These are phyloP conservation scores for Ophiothrix spiculata DNA, from an alignment of 35 echinoderm and acorn worm genomes.

Conservation along the genomic window DNA sequence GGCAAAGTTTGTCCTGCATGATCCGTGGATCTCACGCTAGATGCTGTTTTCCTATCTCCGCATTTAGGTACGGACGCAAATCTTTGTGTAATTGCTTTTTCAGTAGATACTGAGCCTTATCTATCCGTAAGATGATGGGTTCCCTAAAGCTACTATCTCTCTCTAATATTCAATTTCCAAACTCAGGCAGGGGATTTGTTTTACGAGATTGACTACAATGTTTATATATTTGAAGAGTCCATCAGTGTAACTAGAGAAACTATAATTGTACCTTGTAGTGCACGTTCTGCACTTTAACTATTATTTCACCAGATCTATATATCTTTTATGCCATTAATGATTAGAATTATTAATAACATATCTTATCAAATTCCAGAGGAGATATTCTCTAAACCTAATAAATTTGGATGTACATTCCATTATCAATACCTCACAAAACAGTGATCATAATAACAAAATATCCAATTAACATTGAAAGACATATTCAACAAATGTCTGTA, in stretches of 20 bases:
- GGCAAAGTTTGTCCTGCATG: background rate
- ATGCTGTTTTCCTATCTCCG: background rate
- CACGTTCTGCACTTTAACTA: too few species aligned
- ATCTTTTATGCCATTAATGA: too few species aligned
- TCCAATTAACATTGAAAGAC: too few species aligned
- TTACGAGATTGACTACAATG: slow-evolving; percentile 1
- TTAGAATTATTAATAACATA: too few species aligned
- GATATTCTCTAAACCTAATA: too few species aligned
- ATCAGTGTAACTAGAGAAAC: background rate
- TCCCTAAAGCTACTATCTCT: slow-evolving; percentile 5
- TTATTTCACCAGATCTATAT: too few species aligned
- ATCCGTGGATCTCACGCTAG: slow-evolving; percentile 9
- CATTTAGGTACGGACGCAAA: background rate
- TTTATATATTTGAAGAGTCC: background rate
- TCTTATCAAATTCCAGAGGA: too few species aligned
- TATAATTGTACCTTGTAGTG: too few species aligned
- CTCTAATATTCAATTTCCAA: background rate
- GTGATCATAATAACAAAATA: too few species aligned
- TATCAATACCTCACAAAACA: too few species aligned
- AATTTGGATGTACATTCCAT: too few species aligned
- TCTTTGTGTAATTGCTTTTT: slow-evolving; percentile 13
- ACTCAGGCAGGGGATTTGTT: background rate
- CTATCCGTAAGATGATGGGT: background rate
- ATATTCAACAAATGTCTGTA: too few species aligned
- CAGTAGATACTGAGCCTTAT: slow-evolving; percentile 2